Base-by-base conservation (phyloP, 2,113 vertebrate genomes). In the Turdus rufiventris region DNA sequence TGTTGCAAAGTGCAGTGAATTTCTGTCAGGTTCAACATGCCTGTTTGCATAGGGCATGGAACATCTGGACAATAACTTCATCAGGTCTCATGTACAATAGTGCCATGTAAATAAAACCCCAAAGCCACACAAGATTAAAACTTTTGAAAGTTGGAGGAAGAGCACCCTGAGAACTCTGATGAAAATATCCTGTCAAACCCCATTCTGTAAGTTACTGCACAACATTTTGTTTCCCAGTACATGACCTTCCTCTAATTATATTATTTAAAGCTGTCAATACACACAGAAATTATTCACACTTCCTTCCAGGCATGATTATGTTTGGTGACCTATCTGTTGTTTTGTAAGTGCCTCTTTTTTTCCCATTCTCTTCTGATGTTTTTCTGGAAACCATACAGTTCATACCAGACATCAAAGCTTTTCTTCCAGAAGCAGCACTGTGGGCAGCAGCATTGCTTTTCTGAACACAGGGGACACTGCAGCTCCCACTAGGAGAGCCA, bases 221-320 rank as follows among this genome's bases (percentile, higher is more conserved):
- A 18, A 65, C 5, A n/a, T 88, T 95, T 93, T 91, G 56, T 73
- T 93, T 90, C 61, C 71, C 57, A 80, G 34, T 36, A 36, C 31
- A 24, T 60, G 72, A 94, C 43, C 67, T 88, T 90, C 75, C 56
- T 88, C 72, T 91, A 73, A 77, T 73, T 70, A 70, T 34, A 83
- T 91, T 94, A 94, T 77, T 96, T 90, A 77, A 83, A 74, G 57
- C 34, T 79, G 71, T 88, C 60, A 51, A 11, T 24, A 80, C 61
- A 67, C 21, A 85, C 29, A 91, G 42, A 74, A 85, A 67, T 93
- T 56, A 83, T 83, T 83, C 67, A 74, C 40, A 28, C 31, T 94
- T 83, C 63, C 63, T 82, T 40, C 58, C 51, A 85, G 85, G 63
- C 50, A 60, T 36, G 47, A 63, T 91, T 89, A 70, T 4, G 2